A percentile compares a stretch with the other conserved stretches of the same genome.
Evolutionary conservation across 2,888 invertebrate genomes (phyloP).

Genomic region (Heliconius ethilla): DNA sequence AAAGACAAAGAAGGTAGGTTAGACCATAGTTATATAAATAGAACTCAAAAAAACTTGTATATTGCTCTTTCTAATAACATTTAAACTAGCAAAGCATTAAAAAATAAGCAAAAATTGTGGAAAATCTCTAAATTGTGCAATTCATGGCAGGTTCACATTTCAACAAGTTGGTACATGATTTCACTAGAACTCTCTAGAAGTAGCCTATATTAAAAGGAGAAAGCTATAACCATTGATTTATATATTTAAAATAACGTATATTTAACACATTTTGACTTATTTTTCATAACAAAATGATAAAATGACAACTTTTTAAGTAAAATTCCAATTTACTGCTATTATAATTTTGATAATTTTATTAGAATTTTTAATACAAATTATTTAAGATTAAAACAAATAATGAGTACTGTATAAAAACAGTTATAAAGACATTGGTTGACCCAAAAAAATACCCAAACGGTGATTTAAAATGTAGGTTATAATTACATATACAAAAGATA

Average conservation of each 20-base stretch:
- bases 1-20: background rate
- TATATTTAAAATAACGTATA: background rate
- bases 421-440: constrained; percentile 64
- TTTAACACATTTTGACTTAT: background rate
- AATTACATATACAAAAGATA: constrained; percentile 47
- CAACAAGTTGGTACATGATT: constrained; percentile 20
- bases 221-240: background rate
- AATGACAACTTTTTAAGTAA: background rate
- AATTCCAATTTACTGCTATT: background rate
- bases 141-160: constrained; percentile 1
- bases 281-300: background rate
- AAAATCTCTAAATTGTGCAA: background rate
- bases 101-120: background rate
- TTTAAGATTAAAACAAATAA: background rate
- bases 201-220: background rate
- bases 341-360: background rate
- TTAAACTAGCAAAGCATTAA: no score
- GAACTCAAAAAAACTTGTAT: background rate
- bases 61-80: background rate
- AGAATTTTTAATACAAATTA: background rate
- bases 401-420: background rate
- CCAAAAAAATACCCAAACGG: constrained; percentile 56
- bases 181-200: constrained; percentile 15
- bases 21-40: background rate
- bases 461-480: constrained; percentile 46